Conservation (phyloP, 1,140 invertebrate genomes). For the Drosophila ohnishii region DNA sequence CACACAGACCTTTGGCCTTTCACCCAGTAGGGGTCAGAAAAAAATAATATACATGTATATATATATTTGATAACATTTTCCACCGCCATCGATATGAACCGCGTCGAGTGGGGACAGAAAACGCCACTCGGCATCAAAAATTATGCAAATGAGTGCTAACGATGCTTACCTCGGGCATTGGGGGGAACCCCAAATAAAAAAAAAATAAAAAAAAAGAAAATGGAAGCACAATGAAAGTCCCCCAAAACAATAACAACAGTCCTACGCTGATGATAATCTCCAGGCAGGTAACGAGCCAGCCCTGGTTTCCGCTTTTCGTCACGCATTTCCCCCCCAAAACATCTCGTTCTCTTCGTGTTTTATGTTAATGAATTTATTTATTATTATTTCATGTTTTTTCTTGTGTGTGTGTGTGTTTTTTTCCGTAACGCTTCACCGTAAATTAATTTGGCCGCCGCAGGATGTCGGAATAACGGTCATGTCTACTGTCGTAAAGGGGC, state of each 20-base stretch:
- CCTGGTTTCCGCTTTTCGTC: constrained; percentile 48
- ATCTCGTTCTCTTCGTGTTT: constrained; percentile 40
- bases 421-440: constrained; percentile 19
- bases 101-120: constrained; percentile 25
- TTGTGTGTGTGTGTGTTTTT: constrained; percentile 19
- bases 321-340: constrained; percentile 45
- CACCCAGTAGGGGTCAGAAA: background rate
- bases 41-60: constrained; percentile 1
- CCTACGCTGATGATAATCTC: constrained; percentile 69
- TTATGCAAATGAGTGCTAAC: constrained; percentile 54
- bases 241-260: constrained; percentile 65
- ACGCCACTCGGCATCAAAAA: constrained; percentile 28
- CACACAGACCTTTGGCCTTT: background rate
- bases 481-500: constrained; percentile 55
- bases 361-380: constrained; percentile 80
- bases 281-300: constrained; percentile 66
- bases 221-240: constrained; percentile 53
- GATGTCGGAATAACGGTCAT: constrained; percentile 13
- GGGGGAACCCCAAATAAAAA: background rate
- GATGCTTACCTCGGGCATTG: constrained; percentile 22
- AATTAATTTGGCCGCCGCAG: constrained; percentile 66
- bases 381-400: constrained; percentile 70
- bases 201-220: background rate
- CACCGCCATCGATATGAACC: constrained; percentile 25
- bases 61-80: constrained; percentile 25